Conservation (phyloP, 2,888 invertebrate species). For the Zele albiditarsus region DNA sequence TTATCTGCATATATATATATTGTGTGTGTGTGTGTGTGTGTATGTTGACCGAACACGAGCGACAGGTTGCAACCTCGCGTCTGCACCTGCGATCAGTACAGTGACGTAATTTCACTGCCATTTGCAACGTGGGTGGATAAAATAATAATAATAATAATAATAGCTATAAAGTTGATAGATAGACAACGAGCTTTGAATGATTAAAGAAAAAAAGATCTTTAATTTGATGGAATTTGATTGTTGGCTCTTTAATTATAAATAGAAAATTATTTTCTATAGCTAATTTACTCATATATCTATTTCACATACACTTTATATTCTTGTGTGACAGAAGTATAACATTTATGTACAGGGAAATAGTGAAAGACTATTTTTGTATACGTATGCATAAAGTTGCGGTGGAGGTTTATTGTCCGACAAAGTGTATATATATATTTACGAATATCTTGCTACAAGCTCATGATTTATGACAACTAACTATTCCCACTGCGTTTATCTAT, state of each 20-base stretch:
- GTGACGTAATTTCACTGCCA: slow-evolving; percentile 48
- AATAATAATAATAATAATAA: background rate
- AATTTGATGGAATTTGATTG: too few species aligned
- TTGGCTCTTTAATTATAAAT: too few species aligned
- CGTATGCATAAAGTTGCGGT: background rate
- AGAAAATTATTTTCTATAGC: too few species aligned
- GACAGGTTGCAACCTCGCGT: slow-evolving; percentile 51
- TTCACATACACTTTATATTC: too few species aligned
- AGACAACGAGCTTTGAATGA: too few species aligned
- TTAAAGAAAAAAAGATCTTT: too few species aligned
- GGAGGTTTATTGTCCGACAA: slow-evolving; percentile 7
- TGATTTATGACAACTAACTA: slow-evolving; percentile 1
- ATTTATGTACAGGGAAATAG: background rate
- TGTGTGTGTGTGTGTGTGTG: background rate
- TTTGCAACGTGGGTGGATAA: background rate
- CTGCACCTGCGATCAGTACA: slow-evolving; percentile 60
- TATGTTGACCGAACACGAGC: background rate
- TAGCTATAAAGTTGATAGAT: too few species aligned
- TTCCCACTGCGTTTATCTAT: slow-evolving; percentile 2
- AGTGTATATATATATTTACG: slow-evolving; percentile 17
- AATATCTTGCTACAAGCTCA: background rate
- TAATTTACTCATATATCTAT: too few species aligned
- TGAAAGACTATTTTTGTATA: background rate
- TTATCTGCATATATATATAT: background rate
- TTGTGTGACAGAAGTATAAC: too few species aligned